A percentile compares a stretch with the other conserved stretches of the same genome.
phyloP scores from a whole-genome alignment of 2,113 vertebrate genomes.

The Pantherophis guttatus region DNA sequence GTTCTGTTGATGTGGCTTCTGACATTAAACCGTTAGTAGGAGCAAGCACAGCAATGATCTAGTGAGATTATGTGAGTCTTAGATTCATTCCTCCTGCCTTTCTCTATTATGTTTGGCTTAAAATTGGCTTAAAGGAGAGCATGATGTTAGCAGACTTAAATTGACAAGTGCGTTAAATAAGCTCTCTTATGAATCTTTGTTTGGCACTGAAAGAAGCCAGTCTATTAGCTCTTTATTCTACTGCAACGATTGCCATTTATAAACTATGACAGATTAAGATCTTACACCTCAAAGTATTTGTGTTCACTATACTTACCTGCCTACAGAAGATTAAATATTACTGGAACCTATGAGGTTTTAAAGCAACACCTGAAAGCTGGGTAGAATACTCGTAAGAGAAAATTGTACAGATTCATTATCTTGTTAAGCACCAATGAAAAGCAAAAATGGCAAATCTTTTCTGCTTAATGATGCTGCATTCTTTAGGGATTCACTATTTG shows the following conservation, averaged over 20 bases:
- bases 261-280: not conserved
- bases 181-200: not conserved
- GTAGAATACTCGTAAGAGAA: not conserved
- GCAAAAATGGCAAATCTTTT: not conserved
- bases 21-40: not conserved
- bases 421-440: not conserved
- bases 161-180: not conserved
- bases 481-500: not conserved
- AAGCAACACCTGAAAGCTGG: not conserved
- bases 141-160: not conserved
- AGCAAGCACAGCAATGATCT: not conserved
- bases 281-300: not conserved
- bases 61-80: not conserved
- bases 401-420: not conserved
- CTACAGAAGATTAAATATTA: not conserved
- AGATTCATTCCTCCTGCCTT: not conserved
- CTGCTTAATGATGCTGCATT: not conserved
- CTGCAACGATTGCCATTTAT: not conserved
- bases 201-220: not conserved
- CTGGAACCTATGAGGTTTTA: not conserved
- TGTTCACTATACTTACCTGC: not conserved
- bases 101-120: not conserved
- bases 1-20: not conserved
- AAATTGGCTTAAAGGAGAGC: conserved; percentile 7
- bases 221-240: conserved; percentile 2